A percentile compares a stretch with the other conserved stretches of the same genome.
These are phyloP conservation scores for Cariama cristata DNA, from an alignment of 2,113 vertebrate genomes.

Conservation along the genomic window DNA sequence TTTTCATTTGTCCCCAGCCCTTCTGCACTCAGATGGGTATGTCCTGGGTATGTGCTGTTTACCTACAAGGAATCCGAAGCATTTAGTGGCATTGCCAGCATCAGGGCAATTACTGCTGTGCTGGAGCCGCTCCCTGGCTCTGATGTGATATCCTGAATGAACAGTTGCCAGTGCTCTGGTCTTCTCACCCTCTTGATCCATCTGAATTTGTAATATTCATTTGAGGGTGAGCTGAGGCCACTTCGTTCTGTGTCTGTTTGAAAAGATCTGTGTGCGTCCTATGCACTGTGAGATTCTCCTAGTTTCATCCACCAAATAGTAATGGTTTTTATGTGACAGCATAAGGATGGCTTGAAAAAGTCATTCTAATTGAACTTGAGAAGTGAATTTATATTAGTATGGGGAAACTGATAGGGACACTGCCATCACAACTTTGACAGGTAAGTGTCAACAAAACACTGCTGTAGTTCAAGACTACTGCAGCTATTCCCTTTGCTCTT, in stretches of 20 bases:
- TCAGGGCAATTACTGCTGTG: background rate
- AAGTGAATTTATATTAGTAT: background rate
- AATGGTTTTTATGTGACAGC: background rate
- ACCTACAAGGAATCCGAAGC: background rate
- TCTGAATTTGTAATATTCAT: background rate
- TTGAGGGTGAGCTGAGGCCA: background rate
- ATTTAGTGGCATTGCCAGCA: background rate
- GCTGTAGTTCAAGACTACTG: background rate
- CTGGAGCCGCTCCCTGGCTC: background rate
- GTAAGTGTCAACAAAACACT: background rate
- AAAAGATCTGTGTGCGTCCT: background rate
- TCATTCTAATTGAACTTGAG: background rate
- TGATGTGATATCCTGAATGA: constrained; percentile 11
- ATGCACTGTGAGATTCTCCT: background rate
- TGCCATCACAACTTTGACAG: background rate
- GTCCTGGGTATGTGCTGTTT: background rate
- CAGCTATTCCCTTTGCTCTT: background rate
- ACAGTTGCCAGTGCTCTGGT: background rate
- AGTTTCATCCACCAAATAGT: background rate
- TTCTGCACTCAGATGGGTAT: background rate
- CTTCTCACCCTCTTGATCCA: background rate
- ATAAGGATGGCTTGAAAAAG: background rate
- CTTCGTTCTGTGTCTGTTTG: background rate
- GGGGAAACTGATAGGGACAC: background rate
- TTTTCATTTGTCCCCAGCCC: background rate